These are phyloP conservation scores for Melanotaenia nigrans DNA, from an alignment of 2,797 vertebrate genomes.

Conservation along the genomic window DNA sequence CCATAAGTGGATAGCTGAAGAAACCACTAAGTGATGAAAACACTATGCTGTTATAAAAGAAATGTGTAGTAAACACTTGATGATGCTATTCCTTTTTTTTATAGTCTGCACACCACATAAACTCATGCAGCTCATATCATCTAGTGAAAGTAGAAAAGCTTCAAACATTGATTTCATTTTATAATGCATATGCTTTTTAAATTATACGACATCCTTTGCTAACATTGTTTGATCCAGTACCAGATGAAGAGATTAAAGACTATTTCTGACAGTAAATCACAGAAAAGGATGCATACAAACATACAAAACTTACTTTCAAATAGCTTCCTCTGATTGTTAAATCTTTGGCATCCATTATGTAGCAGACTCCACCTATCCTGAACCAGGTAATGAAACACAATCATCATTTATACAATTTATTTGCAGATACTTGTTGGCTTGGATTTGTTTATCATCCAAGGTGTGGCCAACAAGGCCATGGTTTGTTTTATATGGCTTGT, in stretches of 20 bases:
- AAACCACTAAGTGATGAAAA: not conserved
- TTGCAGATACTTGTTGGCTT: constrained; percentile 30
- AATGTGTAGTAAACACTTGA: not conserved
- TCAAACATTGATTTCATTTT: not conserved
- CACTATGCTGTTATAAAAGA: no score
- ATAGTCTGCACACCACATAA: not conserved
- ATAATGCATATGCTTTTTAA: not conserved
- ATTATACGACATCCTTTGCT: not conserved
- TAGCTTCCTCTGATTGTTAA: constrained; percentile 68
- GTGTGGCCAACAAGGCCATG: not conserved
- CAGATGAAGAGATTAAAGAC: constrained; percentile 22
- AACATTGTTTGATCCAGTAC: constrained; percentile 33
- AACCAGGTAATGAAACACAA: constrained; percentile 21
- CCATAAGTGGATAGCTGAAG: not conserved
- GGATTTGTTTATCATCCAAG: constrained; percentile 27
- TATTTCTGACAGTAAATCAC: constrained; percentile 34
- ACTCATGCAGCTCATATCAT: not conserved
- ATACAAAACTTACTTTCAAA: constrained; percentile 57
- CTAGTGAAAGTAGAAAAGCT: not conserved
- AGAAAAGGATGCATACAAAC: constrained; percentile 35
- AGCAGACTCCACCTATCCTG: constrained; percentile 42
- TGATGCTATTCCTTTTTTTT: not conserved
- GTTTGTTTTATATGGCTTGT: not conserved
- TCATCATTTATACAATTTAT: constrained; percentile 47
- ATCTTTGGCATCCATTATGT: constrained; percentile 39